A percentile compares a stretch with the other conserved stretches of the same genome.
Conservation (phyloP, 1,140 invertebrate genomes). For the Aleiodes sp. region DNA sequence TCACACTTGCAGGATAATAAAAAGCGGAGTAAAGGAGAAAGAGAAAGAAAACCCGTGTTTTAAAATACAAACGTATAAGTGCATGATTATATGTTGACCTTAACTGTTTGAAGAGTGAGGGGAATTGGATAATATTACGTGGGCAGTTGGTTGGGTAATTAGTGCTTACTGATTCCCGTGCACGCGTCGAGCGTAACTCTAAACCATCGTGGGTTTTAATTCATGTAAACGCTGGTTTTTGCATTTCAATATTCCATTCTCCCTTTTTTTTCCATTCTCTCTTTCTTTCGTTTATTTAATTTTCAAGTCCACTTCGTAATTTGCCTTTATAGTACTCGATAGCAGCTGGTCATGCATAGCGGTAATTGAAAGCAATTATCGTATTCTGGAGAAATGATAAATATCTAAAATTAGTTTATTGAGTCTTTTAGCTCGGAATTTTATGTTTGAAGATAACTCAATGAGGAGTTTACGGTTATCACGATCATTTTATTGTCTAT, state of each 20-base stretch:
- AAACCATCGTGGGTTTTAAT: slow-evolving; percentile 7
- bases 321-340: too few relatives aligned
- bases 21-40: neutral
- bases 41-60: neutral
- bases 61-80: neutral
- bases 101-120: too few relatives aligned
- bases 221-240: neutral
- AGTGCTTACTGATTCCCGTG: slow-evolving; percentile 3
- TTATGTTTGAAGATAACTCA: too few relatives aligned
- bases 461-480: too few relatives aligned
- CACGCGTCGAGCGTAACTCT: slow-evolving; percentile 11
- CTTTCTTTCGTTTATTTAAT: neutral
- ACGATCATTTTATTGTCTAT: too few relatives aligned
- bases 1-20: neutral
- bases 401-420: neutral
- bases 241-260: neutral
- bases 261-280: neutral
- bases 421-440: too few relatives aligned
- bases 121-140: neutral
- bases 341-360: neutral
- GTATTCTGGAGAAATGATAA: neutral
- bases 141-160: slow-evolving; percentile 15
- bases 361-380: neutral
- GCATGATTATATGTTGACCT: neutral
- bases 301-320: too few relatives aligned